A percentile compares a stretch with the other conserved stretches of the same genome.
Evolutionary conservation across 2,113 vertebrate species (phyloP).

Genomic region (Tetrax tetrax): DNA sequence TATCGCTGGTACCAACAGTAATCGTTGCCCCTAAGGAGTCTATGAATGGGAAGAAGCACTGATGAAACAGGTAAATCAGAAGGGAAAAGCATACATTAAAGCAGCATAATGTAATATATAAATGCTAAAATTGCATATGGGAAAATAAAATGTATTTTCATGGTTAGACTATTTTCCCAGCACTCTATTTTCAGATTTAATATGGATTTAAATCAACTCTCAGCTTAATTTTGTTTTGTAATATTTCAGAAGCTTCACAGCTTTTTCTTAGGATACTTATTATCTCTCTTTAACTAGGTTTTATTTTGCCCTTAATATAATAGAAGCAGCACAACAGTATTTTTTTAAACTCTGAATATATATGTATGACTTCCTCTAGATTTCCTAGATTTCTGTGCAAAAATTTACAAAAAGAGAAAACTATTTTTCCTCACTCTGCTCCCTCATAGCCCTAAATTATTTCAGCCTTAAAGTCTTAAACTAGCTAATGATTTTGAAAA

Average conservation of each 20-base stretch:
- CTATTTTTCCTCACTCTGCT: background rate
- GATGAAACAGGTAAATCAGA: conserved; percentile 52
- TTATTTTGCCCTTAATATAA: conserved; percentile 18
- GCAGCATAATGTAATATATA: conserved; percentile 23
- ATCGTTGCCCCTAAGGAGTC: conserved; percentile 56
- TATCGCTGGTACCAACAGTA: conserved; percentile 56
- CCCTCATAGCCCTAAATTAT: conserved; percentile 16
- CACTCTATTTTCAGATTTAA: conserved; percentile 20
- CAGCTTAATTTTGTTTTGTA: conserved; percentile 32
- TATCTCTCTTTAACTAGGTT: background rate
- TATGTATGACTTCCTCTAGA: background rate
- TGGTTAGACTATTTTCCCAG: conserved; percentile 18
- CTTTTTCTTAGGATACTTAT: conserved; percentile 41
- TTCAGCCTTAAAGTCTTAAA: conserved; percentile 56
- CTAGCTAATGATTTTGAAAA: conserved; percentile 69
- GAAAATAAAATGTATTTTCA: conserved; percentile 26
- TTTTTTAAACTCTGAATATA: background rate
- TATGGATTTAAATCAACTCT: conserved; percentile 9
- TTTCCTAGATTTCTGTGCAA: conserved; percentile 7
- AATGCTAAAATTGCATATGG: conserved; percentile 28
- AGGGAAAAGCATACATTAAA: conserved; percentile 53
- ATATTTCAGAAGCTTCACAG: background rate
- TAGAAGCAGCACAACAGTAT: background rate
- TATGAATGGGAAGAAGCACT: conserved; percentile 50
- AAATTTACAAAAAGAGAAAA: background rate